Percentiles rank a stretch among this genome's conserved stretches.
phyloP scores from a whole-genome alignment of 2,797 vertebrate genomes.

The Lepus townsendii region DNA sequence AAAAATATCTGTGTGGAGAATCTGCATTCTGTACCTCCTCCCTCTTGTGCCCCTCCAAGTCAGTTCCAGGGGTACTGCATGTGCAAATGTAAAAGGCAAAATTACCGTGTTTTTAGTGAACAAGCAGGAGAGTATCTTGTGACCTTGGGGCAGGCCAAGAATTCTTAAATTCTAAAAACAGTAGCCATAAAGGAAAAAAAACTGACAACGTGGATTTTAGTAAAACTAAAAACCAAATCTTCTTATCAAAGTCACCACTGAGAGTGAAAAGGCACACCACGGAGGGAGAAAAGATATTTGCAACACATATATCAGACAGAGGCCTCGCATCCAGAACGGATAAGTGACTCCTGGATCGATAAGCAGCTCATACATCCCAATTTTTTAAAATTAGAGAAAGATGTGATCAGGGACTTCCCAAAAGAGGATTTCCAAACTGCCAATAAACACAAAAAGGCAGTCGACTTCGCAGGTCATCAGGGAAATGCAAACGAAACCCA shows the following conservation, averaged over 20 bases:
- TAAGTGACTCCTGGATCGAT: constrained; percentile 32
- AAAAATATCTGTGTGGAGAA: background rate
- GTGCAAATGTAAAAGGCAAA: constrained; percentile 12
- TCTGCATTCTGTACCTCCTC: background rate
- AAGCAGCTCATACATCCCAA: constrained; percentile 1
- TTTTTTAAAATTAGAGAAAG: constrained; percentile 24
- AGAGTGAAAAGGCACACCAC: constrained; percentile 26
- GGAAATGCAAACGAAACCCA: background rate
- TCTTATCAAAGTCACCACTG: constrained; percentile 30
- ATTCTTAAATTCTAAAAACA: constrained; percentile 52
- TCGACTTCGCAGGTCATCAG: background rate
- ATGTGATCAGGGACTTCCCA: background rate
- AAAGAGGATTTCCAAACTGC: constrained; percentile 54
- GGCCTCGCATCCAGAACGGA: background rate
- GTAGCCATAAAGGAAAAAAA: background rate
- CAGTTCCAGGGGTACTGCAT: background rate
- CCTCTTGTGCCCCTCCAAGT: background rate
- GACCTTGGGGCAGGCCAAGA: background rate
- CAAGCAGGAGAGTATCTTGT: background rate
- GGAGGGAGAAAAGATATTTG: background rate
- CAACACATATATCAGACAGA: background rate
- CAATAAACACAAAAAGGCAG: background rate
- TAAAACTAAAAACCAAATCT: constrained; percentile 54
- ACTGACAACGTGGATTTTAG: background rate
- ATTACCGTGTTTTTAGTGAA: constrained; percentile 7